These are phyloP conservation scores for Toxotes chatareus DNA, from an alignment of 2,113 vertebrate genomes.

Conservation along the genomic window DNA sequence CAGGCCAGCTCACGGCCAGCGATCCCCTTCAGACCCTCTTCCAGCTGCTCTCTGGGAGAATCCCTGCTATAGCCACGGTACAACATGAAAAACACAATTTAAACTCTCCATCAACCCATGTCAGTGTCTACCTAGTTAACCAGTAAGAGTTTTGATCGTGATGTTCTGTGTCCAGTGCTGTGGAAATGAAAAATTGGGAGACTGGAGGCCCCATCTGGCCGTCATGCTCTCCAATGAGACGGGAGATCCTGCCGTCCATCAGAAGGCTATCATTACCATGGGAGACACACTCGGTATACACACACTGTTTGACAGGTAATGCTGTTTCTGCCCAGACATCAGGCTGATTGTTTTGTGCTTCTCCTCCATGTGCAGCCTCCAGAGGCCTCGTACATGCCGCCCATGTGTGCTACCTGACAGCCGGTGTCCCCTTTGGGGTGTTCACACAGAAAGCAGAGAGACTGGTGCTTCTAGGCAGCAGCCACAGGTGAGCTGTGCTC, in stretches of 20 bases:
- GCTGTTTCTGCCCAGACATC: background rate
- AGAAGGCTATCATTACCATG: slow-evolving; percentile 86
- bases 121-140: background rate
- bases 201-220: slow-evolving; percentile 94
- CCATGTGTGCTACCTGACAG: slow-evolving; percentile 93
- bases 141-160: background rate
- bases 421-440: slow-evolving; percentile 84
- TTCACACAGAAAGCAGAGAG: slow-evolving; percentile 85
- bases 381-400: slow-evolving; percentile 88
- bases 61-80: slow-evolving; percentile 90
- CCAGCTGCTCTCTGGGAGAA: slow-evolving; percentile 91
- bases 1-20: slow-evolving; percentile 85
- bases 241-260: slow-evolving; percentile 81
- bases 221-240: slow-evolving; percentile 91
- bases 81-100: background rate
- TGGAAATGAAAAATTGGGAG: slow-evolving; percentile 88
- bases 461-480: slow-evolving; percentile 90
- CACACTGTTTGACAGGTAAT: background rate
- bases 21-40: slow-evolving; percentile 95
- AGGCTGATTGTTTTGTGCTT: slow-evolving; percentile 26
- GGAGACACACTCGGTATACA: slow-evolving; percentile 90
- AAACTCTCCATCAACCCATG: background rate
- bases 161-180: slow-evolving; percentile 81
- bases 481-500: slow-evolving; percentile 82
- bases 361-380: slow-evolving; percentile 81